Base-by-base conservation (phyloP, 1,140 invertebrate genomes). In the Heliconius himera region DNA sequence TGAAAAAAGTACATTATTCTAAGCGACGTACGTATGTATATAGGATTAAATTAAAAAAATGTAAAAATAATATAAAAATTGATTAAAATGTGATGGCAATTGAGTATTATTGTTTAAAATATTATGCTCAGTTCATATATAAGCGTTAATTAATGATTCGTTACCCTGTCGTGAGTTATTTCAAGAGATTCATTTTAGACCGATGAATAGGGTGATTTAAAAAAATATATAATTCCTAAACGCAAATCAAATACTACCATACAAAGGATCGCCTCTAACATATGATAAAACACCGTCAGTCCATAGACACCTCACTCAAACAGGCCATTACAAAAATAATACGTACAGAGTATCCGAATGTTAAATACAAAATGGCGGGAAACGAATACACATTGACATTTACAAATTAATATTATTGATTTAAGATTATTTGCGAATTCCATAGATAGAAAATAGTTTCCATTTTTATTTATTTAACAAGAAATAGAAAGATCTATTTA, bases 71-170 rank as follows among this genome's bases (percentile, higher is more conserved):
- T 76, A 81, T 78, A 85, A 84, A 89, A 88, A 87, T 79, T 76
- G 54, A 84, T 85, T 85, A 86, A 89, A 89, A 88, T 91, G 91
- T 91, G 89, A 90, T 91, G 84, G 84, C 81, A 78, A 83, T 85
- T 90, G 90, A 93, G 91, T 93, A 93, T 93, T 92, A 89, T 87
- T 83, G 86, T 89, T 91, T 87, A 78, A 87, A 81, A 81, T 90
- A 92, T 93, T 93, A 93, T 92, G 92, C 89, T 88, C 84, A 85
- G 84, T 90, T 85, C 76, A 84, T 85, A 83, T 86, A 85, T 82
- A 77, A 81, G 82, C 82, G 74, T 84, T 81, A 84, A 77, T 84
- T 82, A 85, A 87, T 88, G 89, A 89, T 87, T 89, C 88, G 87
- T 87, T 92, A 92, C 91, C 91, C 91, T 93, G 91, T 90, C 83